A percentile compares a stretch with the other conserved stretches of the same genome.
These are phyloP conservation scores for Rhagologus leucostigma DNA, from an alignment of 2,113 vertebrate species.

Conservation along the genomic window DNA sequence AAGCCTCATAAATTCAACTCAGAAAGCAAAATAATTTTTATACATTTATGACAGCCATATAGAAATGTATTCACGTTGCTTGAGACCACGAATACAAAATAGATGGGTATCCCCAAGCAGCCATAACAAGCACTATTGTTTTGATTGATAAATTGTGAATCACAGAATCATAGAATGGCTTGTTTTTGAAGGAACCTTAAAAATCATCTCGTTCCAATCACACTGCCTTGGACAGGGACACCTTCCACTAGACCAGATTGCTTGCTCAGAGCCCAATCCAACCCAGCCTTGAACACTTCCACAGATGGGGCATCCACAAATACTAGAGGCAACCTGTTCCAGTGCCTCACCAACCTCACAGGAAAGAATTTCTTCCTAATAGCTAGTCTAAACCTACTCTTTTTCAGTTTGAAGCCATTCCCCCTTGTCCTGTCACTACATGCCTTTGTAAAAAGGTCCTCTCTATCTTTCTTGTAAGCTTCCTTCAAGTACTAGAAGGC, in stretches of 20 bases:
- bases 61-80: background rate
- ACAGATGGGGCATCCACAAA: background rate
- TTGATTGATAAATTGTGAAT: background rate
- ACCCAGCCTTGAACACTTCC: background rate
- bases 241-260: background rate
- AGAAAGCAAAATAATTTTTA: background rate
- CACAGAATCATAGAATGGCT: background rate
- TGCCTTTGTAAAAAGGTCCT: background rate
- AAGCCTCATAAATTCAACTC: background rate
- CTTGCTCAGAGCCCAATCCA: background rate
- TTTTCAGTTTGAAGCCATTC: background rate
- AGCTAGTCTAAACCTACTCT: background rate
- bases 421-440: background rate
- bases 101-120: background rate
- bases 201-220: accelerated
- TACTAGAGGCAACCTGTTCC: background rate
- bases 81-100: background rate
- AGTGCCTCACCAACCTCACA: background rate
- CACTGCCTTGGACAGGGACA: background rate
- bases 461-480: background rate
- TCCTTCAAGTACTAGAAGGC: background rate
- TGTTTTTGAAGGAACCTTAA: background rate
- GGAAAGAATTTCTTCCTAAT: background rate
- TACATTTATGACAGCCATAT: background rate
- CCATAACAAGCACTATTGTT: background rate